phyloP scores from a whole-genome alignment of 1,140 invertebrate genomes.

The Cydia splendana region DNA sequence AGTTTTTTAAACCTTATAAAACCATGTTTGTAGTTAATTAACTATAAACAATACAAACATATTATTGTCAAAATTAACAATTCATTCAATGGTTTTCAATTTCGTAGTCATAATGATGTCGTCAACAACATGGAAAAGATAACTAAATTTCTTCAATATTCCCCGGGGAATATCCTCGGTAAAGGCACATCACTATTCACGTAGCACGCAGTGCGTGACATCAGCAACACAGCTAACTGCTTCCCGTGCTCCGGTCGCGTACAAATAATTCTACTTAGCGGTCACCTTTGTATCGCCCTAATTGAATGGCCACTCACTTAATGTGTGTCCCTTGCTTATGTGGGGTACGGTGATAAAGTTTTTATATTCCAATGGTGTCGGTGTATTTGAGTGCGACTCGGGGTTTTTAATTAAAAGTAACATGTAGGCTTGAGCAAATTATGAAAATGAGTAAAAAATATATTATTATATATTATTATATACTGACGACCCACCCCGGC shows the following conservation, averaged over 20 bases:
- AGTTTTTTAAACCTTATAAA: too few species aligned
- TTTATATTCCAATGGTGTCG: slow-evolving; percentile 1
- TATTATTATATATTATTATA: too few species aligned
- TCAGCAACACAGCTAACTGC: slow-evolving; percentile 53
- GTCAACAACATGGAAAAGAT: too few species aligned
- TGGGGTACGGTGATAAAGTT: slow-evolving; percentile 19
- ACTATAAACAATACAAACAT: too few species aligned
- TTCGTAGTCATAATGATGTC: too few species aligned
- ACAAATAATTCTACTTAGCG: slow-evolving; percentile 65
- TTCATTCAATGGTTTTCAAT: too few species aligned
- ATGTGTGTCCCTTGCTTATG: slow-evolving; percentile 5
- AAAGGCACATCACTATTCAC: neutral
- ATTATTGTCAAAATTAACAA: too few species aligned
- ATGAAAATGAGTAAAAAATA: too few species aligned
- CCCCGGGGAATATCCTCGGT: neutral
- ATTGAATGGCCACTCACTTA: slow-evolving; percentile 29
- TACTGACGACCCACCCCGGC: too few species aligned
- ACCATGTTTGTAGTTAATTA: too few species aligned
- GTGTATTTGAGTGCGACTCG: neutral
- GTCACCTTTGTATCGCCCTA: slow-evolving; percentile 30
- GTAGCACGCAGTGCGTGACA: slow-evolving; percentile 51
- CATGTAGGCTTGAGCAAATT: too few species aligned
- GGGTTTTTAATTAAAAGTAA: too few species aligned
- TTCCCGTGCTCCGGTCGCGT: slow-evolving; percentile 58
- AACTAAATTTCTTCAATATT: neutral